Evolutionary conservation across 2,113 vertebrate species (phyloP).

Genomic region (Takifugu bimaculatus): DNA sequence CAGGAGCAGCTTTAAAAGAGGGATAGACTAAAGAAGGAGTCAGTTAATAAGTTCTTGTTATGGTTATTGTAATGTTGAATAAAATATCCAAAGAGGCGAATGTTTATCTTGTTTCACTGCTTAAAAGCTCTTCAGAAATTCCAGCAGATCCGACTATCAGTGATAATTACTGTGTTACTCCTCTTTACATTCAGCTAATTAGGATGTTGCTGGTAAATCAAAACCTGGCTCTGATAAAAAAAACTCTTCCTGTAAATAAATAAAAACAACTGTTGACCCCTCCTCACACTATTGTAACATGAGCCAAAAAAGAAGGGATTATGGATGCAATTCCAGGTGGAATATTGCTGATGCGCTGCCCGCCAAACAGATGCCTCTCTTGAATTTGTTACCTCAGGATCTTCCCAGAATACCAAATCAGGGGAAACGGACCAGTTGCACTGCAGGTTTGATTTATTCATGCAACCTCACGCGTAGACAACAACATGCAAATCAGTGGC

Average conservation of each 20-base stretch:
- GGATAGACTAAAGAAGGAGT: too few species aligned
- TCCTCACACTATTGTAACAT: not conserved
- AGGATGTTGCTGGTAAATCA: not conserved
- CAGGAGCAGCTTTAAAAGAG: too few species aligned
- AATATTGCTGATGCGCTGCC: slow-evolving; percentile 54
- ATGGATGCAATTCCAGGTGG: slow-evolving; percentile 64
- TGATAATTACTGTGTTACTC: too few species aligned
- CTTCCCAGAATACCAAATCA: slow-evolving; percentile 62
- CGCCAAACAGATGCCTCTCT: slow-evolving; percentile 67
- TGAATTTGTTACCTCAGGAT: slow-evolving; percentile 67
- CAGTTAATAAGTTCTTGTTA: too few species aligned
- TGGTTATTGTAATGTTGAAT: too few species aligned
- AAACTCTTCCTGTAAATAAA: slow-evolving; percentile 17
- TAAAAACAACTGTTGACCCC: not conserved
- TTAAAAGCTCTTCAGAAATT: too few species aligned
- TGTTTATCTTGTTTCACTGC: too few species aligned
- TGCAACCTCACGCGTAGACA: slow-evolving; percentile 38
- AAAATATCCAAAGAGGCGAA: too few species aligned
- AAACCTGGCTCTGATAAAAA: slow-evolving; percentile 24
- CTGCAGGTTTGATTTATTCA: slow-evolving; percentile 56
- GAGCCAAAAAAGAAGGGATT: slow-evolving; percentile 10
- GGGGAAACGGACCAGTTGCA: slow-evolving; percentile 39
- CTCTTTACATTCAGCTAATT: slow-evolving; percentile 5
- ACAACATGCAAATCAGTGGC: slow-evolving; percentile 44
- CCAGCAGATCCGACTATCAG: too few species aligned